Conservation (phyloP, 2,113 vertebrate species). For the Poecile atricapillus region DNA sequence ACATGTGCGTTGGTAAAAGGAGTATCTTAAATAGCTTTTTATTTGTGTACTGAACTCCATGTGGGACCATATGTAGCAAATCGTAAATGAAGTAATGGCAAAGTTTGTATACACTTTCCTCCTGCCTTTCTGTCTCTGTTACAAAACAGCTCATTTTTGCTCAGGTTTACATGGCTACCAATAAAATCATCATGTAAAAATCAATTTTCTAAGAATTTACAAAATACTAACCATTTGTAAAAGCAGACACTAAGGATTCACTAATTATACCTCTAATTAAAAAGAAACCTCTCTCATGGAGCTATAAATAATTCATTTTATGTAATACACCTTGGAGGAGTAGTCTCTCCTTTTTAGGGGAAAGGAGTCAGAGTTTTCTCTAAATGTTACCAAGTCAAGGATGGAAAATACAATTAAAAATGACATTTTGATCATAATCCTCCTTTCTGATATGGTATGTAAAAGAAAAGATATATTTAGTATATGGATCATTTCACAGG, state of each 20-base stretch:
- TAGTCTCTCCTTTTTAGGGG: not conserved
- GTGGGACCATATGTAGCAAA: not conserved
- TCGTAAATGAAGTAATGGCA: not conserved
- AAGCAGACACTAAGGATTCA: not conserved
- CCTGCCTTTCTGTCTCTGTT: not conserved
- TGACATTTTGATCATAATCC: slow-evolving; percentile 27
- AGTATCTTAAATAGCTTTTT: not conserved
- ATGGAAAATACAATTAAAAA: slow-evolving; percentile 30
- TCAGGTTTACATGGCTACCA: not conserved
- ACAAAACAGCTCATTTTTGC: not conserved
- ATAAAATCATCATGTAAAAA: not conserved
- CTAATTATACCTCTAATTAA: not conserved
- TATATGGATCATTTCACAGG: slow-evolving; percentile 16
- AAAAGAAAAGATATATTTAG: slow-evolving; percentile 29
- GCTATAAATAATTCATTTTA: not conserved
- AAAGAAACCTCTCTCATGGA: not conserved
- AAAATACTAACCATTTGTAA: not conserved
- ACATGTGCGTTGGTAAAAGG: not conserved
- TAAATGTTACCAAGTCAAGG: not conserved
- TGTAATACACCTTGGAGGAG: not conserved
- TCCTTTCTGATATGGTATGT: not conserved
- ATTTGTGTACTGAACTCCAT: not conserved
- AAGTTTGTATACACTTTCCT: not conserved
- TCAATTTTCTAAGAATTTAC: not conserved
- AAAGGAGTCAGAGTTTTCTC: not conserved